Evolutionary conservation across 2,113 vertebrate species (phyloP).

Genomic region (Neodon shergylaensis): DNA sequence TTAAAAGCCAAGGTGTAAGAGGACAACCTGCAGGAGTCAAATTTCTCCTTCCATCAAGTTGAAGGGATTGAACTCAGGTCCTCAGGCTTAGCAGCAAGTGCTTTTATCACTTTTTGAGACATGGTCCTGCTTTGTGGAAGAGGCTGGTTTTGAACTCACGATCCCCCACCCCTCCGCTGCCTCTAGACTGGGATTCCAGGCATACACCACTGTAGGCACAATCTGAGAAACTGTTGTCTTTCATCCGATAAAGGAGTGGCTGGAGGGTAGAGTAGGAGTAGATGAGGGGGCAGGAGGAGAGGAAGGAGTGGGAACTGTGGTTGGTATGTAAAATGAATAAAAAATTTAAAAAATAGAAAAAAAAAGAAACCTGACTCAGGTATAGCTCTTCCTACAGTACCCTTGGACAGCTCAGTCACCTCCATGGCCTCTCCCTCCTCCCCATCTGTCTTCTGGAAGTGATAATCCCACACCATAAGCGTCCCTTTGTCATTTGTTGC

Average conservation of each 20-base stretch:
- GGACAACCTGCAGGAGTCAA: neutral
- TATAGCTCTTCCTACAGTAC: neutral
- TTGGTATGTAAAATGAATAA: too few species aligned
- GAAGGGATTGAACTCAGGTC: neutral
- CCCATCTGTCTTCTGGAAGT: neutral
- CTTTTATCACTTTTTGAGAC: neutral
- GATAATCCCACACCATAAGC: neutral
- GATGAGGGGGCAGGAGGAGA: too few species aligned
- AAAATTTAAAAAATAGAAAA: too few species aligned
- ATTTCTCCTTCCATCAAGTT: neutral
- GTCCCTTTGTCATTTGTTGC: neutral
- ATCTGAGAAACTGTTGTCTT: neutral
- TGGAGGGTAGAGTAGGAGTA: too few species aligned
- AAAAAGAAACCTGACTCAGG: neutral
- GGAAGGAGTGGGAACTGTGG: too few species aligned
- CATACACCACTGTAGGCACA: neutral
- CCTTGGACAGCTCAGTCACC: neutral
- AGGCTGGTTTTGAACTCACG: neutral
- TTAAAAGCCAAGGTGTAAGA: neutral
- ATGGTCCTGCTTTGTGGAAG: neutral
- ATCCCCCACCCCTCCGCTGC: neutral
- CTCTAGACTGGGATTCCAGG: neutral
- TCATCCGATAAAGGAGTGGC: neutral
- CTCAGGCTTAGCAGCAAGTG: neutral
- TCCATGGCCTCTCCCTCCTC: neutral